phyloP scores from a whole-genome alignment of 37 sponge, comb jelly and placozoan genomes.

The Aplysina aerophoba region DNA sequence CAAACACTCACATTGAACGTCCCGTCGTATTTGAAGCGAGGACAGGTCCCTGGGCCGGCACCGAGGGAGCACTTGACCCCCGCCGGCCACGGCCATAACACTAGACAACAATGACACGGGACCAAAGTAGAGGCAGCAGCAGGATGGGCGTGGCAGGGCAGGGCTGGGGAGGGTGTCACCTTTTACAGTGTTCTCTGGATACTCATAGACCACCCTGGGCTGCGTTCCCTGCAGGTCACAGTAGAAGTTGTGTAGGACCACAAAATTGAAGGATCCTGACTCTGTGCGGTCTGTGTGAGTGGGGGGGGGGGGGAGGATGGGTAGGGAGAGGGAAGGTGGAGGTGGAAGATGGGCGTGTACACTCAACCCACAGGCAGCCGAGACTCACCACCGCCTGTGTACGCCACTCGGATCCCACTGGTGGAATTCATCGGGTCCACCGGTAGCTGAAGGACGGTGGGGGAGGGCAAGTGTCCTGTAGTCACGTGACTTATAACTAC shows the following conservation, averaged over 20 bases:
- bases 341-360: too few species aligned
- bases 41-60: slow-evolving; percentile 22
- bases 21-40: slow-evolving; percentile 37
- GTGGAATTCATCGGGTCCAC: slow-evolving; percentile 56
- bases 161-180: slow-evolving; percentile 25
- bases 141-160: too few species aligned
- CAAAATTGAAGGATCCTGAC: slow-evolving; percentile 35
- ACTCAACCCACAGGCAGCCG: too few species aligned
- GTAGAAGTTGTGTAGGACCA: slow-evolving; percentile 53
- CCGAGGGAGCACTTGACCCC: slow-evolving; percentile 32
- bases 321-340: too few species aligned
- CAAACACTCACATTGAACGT: slow-evolving; percentile 20
- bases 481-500: too few species aligned
- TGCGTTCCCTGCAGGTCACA: slow-evolving; percentile 47
- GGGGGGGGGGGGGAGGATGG: neutral
- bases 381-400: slow-evolving; percentile 67
- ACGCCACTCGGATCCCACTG: slow-evolving; percentile 66
- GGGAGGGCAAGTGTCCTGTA: too few species aligned
- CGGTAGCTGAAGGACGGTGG: slow-evolving; percentile 44
- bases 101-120: neutral
- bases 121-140: neutral
- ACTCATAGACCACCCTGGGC: slow-evolving; percentile 42
- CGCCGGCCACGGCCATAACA: slow-evolving; percentile 52
- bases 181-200: slow-evolving; percentile 55
- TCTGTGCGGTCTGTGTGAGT: too few species aligned